Conservation (phyloP, 2,113 vertebrate genomes). For the Tupaia chinensis region DNA sequence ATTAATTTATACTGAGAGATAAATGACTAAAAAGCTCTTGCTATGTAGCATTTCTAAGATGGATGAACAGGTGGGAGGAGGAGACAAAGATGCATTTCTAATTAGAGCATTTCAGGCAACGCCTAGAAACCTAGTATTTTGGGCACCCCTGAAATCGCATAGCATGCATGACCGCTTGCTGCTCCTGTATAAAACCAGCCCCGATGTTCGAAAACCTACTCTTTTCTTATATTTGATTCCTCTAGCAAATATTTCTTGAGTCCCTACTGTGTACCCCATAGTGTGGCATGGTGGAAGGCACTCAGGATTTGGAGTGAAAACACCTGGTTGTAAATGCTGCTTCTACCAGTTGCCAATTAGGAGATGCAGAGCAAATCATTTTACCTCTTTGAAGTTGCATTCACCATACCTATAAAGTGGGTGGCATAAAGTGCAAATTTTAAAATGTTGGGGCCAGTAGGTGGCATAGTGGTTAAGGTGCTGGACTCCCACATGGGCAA, state of each 20-base stretch:
- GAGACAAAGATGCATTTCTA: conserved; percentile 1
- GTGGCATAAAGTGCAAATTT: background rate
- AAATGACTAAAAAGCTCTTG: background rate
- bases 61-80: background rate
- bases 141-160: background rate
- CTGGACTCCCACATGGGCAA: too few species aligned
- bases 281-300: background rate
- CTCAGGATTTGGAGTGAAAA: background rate
- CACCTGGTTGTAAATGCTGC: background rate
- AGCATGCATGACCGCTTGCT: background rate
- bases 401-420: background rate
- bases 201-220: background rate
- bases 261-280: background rate
- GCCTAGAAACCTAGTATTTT: background rate
- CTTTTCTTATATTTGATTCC: background rate
- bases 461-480: too few species aligned
- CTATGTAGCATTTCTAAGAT: background rate
- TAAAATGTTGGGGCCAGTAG: too few species aligned
- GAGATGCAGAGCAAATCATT: background rate
- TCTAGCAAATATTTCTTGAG: background rate
- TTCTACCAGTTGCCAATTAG: background rate
- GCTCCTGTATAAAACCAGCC: background rate
- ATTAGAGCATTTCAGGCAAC: background rate
- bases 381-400: background rate
- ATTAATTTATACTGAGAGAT: background rate